phyloP scores from a whole-genome alignment of 2,888 invertebrate species.

The Operophtera brumata region DNA sequence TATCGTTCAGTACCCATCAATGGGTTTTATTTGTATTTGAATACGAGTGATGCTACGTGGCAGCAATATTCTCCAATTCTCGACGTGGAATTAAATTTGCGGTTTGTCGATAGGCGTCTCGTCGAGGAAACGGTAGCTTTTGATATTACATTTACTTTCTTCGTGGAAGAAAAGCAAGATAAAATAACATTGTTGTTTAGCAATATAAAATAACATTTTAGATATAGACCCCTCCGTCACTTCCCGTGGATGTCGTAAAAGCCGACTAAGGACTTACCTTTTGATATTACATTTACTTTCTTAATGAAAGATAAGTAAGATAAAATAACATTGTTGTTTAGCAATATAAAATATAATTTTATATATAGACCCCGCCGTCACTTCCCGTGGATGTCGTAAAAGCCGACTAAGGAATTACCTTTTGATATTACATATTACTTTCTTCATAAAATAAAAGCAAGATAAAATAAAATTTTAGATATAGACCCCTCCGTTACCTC shows the following conservation, averaged over 20 bases:
- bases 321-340: constrained; percentile 5
- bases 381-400: too few relatives aligned
- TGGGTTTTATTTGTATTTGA: constrained; percentile 57
- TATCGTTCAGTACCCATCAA: constrained; percentile 39
- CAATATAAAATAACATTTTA: too few relatives aligned
- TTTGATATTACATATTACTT: constrained; percentile 42
- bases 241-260: too few relatives aligned
- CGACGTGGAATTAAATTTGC: constrained; percentile 61
- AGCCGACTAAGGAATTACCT: too few relatives aligned
- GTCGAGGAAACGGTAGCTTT: constrained; percentile 38
- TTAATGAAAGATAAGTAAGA: constrained; percentile 25
- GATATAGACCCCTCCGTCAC: too few relatives aligned
- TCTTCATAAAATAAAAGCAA: constrained; percentile 26
- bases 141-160: constrained; percentile 40
- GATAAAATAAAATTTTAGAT: constrained; percentile 10
- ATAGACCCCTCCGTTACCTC: too few relatives aligned
- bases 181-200: constrained; percentile 4
- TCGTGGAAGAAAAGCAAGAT: constrained; percentile 23
- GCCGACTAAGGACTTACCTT: too few relatives aligned
- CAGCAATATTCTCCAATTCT: constrained; percentile 65
- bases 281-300: constrained; percentile 41
- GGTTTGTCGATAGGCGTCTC: constrained; percentile 52
- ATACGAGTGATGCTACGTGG: constrained; percentile 56
- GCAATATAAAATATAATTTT: too few relatives aligned
- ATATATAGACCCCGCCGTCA: too few relatives aligned